phyloP scores from a whole-genome alignment of 2,113 vertebrate genomes.

The Atherinomorus stipes region DNA sequence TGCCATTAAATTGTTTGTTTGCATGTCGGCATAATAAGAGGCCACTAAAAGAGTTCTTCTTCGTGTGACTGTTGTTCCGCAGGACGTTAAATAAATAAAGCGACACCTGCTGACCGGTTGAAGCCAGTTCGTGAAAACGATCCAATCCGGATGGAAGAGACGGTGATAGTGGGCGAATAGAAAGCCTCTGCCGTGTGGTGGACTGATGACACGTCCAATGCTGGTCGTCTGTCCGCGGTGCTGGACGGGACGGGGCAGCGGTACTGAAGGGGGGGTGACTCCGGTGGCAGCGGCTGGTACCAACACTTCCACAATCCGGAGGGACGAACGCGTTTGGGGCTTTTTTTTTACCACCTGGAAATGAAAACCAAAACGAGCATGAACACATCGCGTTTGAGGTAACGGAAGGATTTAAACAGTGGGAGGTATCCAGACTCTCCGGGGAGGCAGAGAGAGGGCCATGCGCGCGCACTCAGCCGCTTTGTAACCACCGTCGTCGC shows the following conservation, averaged over 20 bases:
- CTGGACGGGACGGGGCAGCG: conserved; percentile 53
- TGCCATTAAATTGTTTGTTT: background rate
- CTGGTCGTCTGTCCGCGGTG: conserved; percentile 33
- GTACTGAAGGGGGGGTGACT: conserved; percentile 39
- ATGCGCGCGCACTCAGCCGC: conserved; percentile 59
- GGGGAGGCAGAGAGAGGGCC: conserved; percentile 40
- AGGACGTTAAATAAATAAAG: background rate
- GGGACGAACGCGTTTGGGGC: conserved; percentile 4
- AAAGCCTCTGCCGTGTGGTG: conserved; percentile 20
- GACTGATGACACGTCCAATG: conserved; percentile 71
- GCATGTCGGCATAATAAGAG: conserved; percentile 10
- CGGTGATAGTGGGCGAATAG: conserved; percentile 62
- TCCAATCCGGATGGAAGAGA: conserved; percentile 72
- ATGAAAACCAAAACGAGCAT: conserved; percentile 27
- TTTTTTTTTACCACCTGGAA: background rate
- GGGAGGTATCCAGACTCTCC: conserved; percentile 36
- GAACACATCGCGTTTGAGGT: conserved; percentile 40
- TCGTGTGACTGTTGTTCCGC: background rate
- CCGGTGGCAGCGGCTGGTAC: conserved; percentile 40
- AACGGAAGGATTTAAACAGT: conserved; percentile 37
- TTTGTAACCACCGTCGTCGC: conserved; percentile 60
- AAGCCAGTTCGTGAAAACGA: background rate
- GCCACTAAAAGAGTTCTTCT: conserved; percentile 19
- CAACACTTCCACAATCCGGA: conserved; percentile 12
- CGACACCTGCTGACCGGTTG: conserved; percentile 49